These are phyloP conservation scores for Pseudeuparius sepicola DNA, from an alignment of 2,888 invertebrate species.

Conservation along the genomic window DNA sequence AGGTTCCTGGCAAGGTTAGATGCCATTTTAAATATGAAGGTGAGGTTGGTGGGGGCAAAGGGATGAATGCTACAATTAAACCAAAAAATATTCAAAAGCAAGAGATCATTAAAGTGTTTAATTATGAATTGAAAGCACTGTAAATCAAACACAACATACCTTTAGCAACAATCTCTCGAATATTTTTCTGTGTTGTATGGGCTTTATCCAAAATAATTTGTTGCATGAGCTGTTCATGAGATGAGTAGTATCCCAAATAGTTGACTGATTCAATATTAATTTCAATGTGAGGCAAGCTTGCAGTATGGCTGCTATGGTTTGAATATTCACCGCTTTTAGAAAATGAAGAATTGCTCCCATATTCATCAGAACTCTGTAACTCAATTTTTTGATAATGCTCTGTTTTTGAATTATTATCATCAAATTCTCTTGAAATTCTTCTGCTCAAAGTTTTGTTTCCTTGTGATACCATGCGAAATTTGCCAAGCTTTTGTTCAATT, in stretches of 20 bases:
- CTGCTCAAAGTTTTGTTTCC: background rate
- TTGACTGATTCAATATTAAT: constrained; percentile 53
- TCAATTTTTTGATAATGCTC: constrained; percentile 15
- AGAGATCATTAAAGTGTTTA: too few species aligned
- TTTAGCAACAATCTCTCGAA: constrained; percentile 50
- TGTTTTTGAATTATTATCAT: constrained; percentile 4
- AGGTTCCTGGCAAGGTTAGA: too few species aligned
- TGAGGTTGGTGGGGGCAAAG: too few species aligned
- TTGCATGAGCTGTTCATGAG: constrained; percentile 57
- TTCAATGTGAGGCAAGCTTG: constrained; percentile 28
- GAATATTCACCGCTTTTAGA: constrained; percentile 18
- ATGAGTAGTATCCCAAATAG: constrained; percentile 60
- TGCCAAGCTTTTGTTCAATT: constrained; percentile 49
- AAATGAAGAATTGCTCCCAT: constrained; percentile 21
- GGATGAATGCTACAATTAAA: too few species aligned
- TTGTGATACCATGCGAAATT: constrained; percentile 49
- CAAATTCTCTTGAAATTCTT: too few species aligned
- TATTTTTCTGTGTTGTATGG: constrained; percentile 43
- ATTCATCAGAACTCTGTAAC: constrained; percentile 24
- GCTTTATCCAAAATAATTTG: constrained; percentile 50
- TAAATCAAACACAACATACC: too few species aligned
- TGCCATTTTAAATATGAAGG: too few species aligned
- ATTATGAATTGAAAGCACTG: too few species aligned
- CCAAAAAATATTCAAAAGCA: too few species aligned
- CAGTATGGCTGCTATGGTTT: constrained; percentile 18